Evolutionary conservation across 2,888 invertebrate genomes (phyloP), one percentile per base, ranked within the genome.

Genomic region (Macaria liturata): DNA sequence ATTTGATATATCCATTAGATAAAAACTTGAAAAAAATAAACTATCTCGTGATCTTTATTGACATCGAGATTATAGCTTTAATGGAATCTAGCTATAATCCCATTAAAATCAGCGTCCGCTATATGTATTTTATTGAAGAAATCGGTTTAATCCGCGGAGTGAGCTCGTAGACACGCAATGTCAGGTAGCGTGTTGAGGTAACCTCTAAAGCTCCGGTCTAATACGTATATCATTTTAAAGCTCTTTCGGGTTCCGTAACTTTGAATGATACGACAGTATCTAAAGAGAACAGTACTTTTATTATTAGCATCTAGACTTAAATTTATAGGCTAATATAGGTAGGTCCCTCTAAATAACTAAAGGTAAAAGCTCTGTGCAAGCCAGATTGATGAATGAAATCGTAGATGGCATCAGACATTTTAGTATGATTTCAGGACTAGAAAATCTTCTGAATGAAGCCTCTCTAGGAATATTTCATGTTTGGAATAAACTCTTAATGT

Each of bases 81-180:
- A 85, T 83, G 80, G 81, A 81, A 79, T 74, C 69, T 71, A 73
- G 72, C 78, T 75, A 72, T 84, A 83, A 84, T 84, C 75, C 81
- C 80, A 83, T 86, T 83, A 82, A 80, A 78, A 80, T 82, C 77
- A 72, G 72, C 77, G 72, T 76, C 76, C 67, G 66, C 78, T 73
- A 70, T 71, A 70, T 67, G 77, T 81, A 78, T 80, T 86, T 88
- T 85, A 83, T 84, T 74, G 75, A 76, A 78, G 74, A 74, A 79
- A 81, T 80, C 77, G 72, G 72, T 81, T 76, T 88, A 87, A 89
- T 87, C 88, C 85, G 73, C 64, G 68, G 77, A 81, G 73, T 76
- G 76, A 78, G 76, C 75, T 70, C 66, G 71, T 69, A 71, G 76
- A 80, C 88, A 88, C 85, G 88, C 78, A 80, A 80, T 69, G 71